Conservation (phyloP, 1,140 invertebrate genomes). For the Zaprionus camerounensis region DNA sequence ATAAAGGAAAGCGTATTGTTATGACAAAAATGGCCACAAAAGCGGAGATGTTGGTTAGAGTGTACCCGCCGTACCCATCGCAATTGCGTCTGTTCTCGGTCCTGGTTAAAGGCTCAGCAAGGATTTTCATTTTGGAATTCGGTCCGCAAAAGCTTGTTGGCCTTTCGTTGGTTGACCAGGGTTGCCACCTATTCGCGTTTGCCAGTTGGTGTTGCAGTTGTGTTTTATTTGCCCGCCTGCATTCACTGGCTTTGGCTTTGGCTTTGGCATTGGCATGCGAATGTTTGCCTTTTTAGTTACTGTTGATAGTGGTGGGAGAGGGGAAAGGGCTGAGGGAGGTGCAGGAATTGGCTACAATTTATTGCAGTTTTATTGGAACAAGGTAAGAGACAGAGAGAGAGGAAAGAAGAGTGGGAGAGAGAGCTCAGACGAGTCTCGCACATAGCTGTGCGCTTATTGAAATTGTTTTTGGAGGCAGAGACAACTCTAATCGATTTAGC, state of each 20-base stretch:
- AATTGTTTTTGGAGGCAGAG: constrained; percentile 31
- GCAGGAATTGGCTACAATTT: constrained; percentile 14
- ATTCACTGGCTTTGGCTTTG: constrained; percentile 6
- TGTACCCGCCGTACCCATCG: background rate
- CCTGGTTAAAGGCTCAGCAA: constrained; percentile 45
- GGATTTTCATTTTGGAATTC: constrained; percentile 58
- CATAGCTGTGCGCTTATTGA: constrained; percentile 36
- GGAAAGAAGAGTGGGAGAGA: background rate
- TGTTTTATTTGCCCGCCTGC: background rate
- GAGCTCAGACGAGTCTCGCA: background rate
- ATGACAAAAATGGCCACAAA: constrained; percentile 33
- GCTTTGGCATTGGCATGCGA: constrained; percentile 21
- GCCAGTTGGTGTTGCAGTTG: background rate
- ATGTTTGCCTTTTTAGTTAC: constrained; percentile 38
- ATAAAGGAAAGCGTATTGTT: constrained; percentile 49
- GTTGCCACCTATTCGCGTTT: constrained; percentile 27
- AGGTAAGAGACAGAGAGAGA: background rate
- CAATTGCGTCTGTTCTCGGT: constrained; percentile 5
- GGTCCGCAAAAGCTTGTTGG: constrained; percentile 30
- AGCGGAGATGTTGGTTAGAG: constrained; percentile 18
- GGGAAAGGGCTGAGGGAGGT: background rate
- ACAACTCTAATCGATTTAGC: constrained; percentile 71
- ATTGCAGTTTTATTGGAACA: constrained; percentile 12
- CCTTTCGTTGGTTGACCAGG: constrained; percentile 20
- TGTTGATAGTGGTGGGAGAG: constrained; percentile 7